phyloP scores from a whole-genome alignment of 2,113 vertebrate genomes.

The Pseudopipra pipra region DNA sequence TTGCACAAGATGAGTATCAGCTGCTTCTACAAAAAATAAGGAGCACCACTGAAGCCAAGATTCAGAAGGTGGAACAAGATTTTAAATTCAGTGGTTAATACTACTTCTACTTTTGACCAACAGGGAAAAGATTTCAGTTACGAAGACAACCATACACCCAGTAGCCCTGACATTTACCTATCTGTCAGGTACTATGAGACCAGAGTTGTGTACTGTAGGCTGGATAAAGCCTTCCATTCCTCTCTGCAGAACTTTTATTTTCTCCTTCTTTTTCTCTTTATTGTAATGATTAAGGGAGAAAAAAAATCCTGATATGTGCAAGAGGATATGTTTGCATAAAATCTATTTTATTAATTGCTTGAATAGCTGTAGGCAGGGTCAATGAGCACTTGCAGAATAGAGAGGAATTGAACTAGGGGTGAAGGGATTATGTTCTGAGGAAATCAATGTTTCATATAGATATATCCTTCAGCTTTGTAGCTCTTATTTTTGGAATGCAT shows the following conservation, averaged over 20 bases:
- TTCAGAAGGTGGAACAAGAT: not conserved
- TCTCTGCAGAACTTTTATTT: not conserved
- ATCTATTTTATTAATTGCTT: not conserved
- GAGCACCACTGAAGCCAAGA: not conserved
- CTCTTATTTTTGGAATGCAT: not conserved
- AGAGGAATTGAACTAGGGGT: not conserved
- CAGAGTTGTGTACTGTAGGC: not conserved
- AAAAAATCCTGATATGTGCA: not conserved
- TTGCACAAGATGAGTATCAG: not conserved
- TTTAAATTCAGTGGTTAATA: not conserved
- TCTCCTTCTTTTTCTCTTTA: not conserved
- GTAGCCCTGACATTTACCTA: not conserved
- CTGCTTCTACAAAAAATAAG: not conserved
- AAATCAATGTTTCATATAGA: not conserved
- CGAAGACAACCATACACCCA: not conserved
- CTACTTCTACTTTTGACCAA: not conserved
- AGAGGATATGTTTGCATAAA: not conserved
- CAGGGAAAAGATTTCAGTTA: not conserved
- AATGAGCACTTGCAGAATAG: not conserved
- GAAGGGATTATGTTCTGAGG: not conserved
- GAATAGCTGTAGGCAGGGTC: not conserved
- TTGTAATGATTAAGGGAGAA: not conserved
- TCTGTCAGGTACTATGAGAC: not conserved
- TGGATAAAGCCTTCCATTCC: conserved; percentile 14
- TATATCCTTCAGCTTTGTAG: not conserved